Conservation (phyloP, 2,113 vertebrate genomes). For the Ammospiza nelsoni region DNA sequence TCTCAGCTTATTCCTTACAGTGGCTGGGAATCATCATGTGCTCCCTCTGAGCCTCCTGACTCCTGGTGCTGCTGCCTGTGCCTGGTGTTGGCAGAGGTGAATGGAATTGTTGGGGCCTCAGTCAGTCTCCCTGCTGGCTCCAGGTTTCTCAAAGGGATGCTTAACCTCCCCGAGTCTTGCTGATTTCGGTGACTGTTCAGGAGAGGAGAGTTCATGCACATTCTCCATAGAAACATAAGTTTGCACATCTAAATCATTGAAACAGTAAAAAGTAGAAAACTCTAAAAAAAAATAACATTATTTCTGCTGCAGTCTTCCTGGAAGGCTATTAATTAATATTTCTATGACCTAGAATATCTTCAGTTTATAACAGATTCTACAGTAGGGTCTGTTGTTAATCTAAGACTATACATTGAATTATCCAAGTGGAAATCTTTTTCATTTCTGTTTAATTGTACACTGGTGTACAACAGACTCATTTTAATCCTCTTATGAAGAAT, state of each 20-base stretch:
- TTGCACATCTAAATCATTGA: not conserved
- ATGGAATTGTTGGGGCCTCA: not conserved
- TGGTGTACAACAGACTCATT: accelerated
- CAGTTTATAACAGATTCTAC: not conserved
- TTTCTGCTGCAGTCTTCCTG: not conserved
- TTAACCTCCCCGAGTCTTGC: not conserved
- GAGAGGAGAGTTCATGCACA: not conserved
- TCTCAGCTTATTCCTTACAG: not conserved
- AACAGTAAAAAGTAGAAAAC: not conserved
- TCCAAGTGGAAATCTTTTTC: not conserved
- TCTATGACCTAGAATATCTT: not conserved
- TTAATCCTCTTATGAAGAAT: not conserved
- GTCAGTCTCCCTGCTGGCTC: not conserved
- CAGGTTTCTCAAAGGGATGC: not conserved
- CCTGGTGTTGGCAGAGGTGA: not conserved
- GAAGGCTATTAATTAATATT: not conserved
- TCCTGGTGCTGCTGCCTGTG: not conserved
- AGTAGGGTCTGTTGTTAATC: not conserved
- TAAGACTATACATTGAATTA: not conserved
- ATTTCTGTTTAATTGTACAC: not conserved
- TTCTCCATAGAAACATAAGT: not conserved
- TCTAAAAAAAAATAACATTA: not conserved
- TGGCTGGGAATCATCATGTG: not conserved
- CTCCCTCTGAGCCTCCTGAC: not conserved
- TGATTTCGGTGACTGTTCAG: not conserved